Evolutionary conservation across 2,113 vertebrate genomes (phyloP), one percentile per base, ranked within the genome.

Genomic region (Phyllostomus discolor): DNA sequence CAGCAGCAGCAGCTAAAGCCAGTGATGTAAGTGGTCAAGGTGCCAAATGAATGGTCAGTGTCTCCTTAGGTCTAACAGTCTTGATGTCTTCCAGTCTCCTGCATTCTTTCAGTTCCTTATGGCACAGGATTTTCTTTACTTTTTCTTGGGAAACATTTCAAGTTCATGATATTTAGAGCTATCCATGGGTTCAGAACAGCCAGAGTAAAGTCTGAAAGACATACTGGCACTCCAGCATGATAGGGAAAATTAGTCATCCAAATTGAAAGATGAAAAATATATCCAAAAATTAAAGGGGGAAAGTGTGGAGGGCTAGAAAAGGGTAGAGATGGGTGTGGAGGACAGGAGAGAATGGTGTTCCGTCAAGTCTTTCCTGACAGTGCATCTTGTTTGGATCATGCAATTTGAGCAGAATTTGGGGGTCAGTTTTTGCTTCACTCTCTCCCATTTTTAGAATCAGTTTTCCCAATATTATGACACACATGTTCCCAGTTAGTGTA

Each of bases 391-490:
- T 94, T 83, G 79, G 88, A 96, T 94, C 62, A 41, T 33, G 69
- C 9, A 6, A 79, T 67, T 70, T 57, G 82, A 94, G 70, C 66
- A 93, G 85, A 96, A 96, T 83, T 95, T 66, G 79, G 46, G 85
- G 95, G 75, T 76, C 79, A 67, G 59, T 76, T 97, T 97, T 92
- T 95, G 72, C 88, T 94, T 89, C 92, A 72, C 59, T 70, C 80
- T 91, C 83, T 96, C 70, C 83, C 95, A 97, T 91, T 97, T 96
- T 96, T 66, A 90, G 76, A 96, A 81, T 96, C 69, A 16, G 88
- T 35, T 93, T 96, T 72, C 85, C 95, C 94, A 62, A 81, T 54
- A 72, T 95, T 62, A 96, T 69, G 92, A 86, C 70, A 97, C 67
- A 97, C 50, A 57, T 2, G 4, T 50, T 52, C 87, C 85, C 75